Conservation (phyloP, 2,888 invertebrate species). For the Lamellibrachia columna region DNA sequence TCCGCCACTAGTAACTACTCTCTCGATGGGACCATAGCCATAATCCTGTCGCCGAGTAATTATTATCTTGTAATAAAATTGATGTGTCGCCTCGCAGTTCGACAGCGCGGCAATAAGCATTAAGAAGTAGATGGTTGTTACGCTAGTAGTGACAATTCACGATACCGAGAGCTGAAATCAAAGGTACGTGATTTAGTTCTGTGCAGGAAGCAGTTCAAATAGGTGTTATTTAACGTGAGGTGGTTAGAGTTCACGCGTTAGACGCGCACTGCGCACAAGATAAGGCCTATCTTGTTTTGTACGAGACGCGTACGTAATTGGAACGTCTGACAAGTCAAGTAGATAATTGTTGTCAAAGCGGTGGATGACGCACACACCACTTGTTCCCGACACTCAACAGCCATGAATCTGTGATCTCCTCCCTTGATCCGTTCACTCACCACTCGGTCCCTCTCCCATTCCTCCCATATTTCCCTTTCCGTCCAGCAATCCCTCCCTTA, state of each 20-base stretch:
- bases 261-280: not conserved
- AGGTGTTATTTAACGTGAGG: not conserved
- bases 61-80: constrained; percentile 16
- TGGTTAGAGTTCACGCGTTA: not conserved
- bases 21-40: not conserved
- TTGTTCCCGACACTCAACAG: not conserved
- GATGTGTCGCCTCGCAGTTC: not conserved
- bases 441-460: too few species aligned
- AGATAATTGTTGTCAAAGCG: not conserved
- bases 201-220: not conserved
- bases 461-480: too few species aligned
- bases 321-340: not conserved
- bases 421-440: too few species aligned
- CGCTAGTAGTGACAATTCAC: not conserved
- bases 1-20: not conserved
- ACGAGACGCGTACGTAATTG: not conserved
- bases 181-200: not conserved
- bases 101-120: not conserved
- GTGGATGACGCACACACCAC: not conserved
- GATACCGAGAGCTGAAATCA: not conserved
- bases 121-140: constrained; percentile 5
- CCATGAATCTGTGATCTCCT: too few species aligned
- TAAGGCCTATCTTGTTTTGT: not conserved
- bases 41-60: constrained; percentile 4
- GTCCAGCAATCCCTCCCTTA: too few species aligned